Evolutionary conservation across 2,888 invertebrate species (phyloP).

Genomic region (Lymantria dispar): DNA sequence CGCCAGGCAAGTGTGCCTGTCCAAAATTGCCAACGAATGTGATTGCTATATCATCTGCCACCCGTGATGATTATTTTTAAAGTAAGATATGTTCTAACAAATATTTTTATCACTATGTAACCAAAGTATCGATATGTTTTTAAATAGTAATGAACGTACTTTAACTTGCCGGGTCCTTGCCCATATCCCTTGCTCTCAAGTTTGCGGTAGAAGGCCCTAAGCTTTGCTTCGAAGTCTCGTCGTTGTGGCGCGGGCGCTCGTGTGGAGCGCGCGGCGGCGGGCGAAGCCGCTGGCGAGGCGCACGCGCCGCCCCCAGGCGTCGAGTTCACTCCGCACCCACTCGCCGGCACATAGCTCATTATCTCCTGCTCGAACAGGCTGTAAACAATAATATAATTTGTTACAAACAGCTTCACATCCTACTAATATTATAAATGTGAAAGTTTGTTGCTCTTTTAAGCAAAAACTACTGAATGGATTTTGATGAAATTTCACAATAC

Average conservation of each 20-base stretch:
- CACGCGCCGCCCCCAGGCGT: slow-evolving; percentile 83
- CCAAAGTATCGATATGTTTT: no score
- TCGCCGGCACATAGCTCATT: slow-evolving; percentile 96
- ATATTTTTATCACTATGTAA: no score
- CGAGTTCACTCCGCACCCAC: slow-evolving; percentile 37
- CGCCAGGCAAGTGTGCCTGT: no score
- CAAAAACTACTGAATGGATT: no score
- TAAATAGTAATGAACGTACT: slow-evolving; percentile 83
- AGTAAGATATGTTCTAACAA: no score
- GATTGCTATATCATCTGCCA: no score
- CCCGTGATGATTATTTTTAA: no score
- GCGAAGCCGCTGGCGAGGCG: slow-evolving; percentile 91
- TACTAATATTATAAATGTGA: no score
- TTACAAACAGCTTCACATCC: background rate
- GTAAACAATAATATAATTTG: slow-evolving; percentile 34
- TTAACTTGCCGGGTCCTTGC: slow-evolving; percentile 97
- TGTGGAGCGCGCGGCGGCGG: slow-evolving; percentile 89
- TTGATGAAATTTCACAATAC: no score
- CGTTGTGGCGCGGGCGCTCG: slow-evolving; percentile 95
- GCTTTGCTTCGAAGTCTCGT: slow-evolving; percentile 96
- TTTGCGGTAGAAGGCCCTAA: slow-evolving; percentile 96
- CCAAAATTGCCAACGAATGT: no score
- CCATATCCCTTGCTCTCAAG: slow-evolving; percentile 98
- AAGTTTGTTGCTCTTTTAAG: no score
- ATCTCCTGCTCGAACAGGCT: slow-evolving; percentile 99